Base-by-base conservation (phyloP, 2,113 vertebrate species). In the Melanerpes aurifrons region DNA sequence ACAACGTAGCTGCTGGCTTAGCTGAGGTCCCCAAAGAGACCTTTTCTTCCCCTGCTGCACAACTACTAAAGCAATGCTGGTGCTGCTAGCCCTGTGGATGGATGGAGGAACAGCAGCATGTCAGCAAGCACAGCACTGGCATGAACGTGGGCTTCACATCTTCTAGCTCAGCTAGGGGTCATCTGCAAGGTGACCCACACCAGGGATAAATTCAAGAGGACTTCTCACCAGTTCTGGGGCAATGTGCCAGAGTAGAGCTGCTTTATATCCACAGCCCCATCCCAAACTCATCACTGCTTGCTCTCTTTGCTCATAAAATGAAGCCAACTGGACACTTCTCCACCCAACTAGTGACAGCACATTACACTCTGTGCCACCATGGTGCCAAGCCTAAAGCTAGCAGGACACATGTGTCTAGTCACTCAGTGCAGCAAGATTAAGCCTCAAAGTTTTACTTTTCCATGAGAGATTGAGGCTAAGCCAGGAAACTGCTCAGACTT, bases 361-460 rank as follows among this genome's bases (percentile, higher is more conserved):
- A 31, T 40, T 6, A 20, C 0, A 17, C 21, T 14, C 76, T 3
- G 4, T 3, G 66, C 32, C 25, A 10, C 45, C 2, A 2, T 0
- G 7, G 56, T 37, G 59, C 66, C 75, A 43, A 63, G 35, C 22
- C 15, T 45, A 37, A 7, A 47, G 45, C 19, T 7, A 4, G 40
- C 3, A 18, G 22, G 50, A 47, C 17, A 15, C 18, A 31, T 1
- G 35, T 7, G 10, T 5, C 6, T 5, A 31, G 50, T 40, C 8
- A 2, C 58, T 31, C 75, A 32, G 7, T 2, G 8, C 35, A 15
- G 70, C 3, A 21, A 48, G 59, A 31, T 19, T 2, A 48, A 68
- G 61, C 32, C 79, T 62, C 29, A 1, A 73, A 61, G 47, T 28
- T 78, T 43, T 61, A 25, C 48, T 87, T 83, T 83, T 28, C 48